Conservation (phyloP, 2,888 invertebrate species). For the Drosophila leonis region DNA sequence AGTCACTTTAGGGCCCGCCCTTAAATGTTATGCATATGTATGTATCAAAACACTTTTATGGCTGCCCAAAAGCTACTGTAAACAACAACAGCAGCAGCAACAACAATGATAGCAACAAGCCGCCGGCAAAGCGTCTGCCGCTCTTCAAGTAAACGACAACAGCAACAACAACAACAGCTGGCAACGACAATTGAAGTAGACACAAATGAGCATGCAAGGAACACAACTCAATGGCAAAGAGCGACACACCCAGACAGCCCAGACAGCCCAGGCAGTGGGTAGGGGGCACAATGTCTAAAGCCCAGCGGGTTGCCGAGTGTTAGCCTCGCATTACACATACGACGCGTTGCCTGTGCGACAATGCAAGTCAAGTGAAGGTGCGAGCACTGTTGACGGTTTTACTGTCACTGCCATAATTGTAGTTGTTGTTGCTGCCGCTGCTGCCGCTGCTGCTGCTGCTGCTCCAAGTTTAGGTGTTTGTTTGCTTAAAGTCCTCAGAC, state of each 20-base stretch:
- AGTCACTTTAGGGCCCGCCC: conserved; percentile 32
- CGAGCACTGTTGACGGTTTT: conserved; percentile 68
- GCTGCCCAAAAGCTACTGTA: conserved; percentile 49
- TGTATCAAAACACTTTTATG: conserved; percentile 67
- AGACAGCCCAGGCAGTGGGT: conserved; percentile 5
- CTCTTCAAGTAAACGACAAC: conserved; percentile 45
- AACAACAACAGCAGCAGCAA: conserved; percentile 30
- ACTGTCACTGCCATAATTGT: conserved; percentile 56
- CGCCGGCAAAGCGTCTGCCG: conserved; percentile 50
- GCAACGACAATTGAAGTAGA: conserved; percentile 77
- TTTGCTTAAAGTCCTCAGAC: conserved; percentile 52
- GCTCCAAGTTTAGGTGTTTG: conserved; percentile 49
- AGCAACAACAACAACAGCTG: conserved; percentile 31
- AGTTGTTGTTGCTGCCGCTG: conserved; percentile 18
- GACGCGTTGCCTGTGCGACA: conserved; percentile 61
- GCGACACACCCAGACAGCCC: conserved; percentile 37
- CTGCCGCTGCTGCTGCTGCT: conserved; percentile 22
- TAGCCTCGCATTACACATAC: conserved; percentile 66
- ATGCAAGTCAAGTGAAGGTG: conserved; percentile 76
- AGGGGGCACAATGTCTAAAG: conserved; percentile 6
- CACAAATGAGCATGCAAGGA: conserved; percentile 78
- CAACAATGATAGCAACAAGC: conserved; percentile 31
- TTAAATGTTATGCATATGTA: conserved; percentile 35
- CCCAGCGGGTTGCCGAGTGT: conserved; percentile 40
- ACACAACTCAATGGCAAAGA: conserved; percentile 65